Conservation (phyloP, 2,888 invertebrate genomes). For the Anodontia alba region DNA sequence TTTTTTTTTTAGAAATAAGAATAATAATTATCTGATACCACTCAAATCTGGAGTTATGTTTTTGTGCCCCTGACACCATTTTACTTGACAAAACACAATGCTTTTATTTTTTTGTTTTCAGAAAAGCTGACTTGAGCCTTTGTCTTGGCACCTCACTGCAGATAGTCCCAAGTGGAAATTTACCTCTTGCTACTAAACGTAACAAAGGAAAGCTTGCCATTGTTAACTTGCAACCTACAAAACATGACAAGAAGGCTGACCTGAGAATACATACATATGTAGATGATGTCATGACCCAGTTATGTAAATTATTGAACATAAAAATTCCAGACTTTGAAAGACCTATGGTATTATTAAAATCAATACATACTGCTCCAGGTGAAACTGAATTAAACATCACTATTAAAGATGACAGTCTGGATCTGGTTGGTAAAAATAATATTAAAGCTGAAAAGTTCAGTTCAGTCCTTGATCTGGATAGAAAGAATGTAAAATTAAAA, state of each 20-base stretch:
- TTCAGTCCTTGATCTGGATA: not conserved
- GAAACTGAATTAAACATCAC: conserved; percentile 56
- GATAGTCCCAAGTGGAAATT: conserved; percentile 97
- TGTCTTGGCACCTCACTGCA: conserved; percentile 99
- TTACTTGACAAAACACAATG: too few species aligned
- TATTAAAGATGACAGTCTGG: conserved; percentile 42
- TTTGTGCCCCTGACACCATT: too few species aligned
- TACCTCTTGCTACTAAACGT: conserved; percentile 92
- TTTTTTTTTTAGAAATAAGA: too few species aligned
- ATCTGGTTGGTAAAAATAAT: conserved; percentile 17
- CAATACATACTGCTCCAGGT: conserved; percentile 64
- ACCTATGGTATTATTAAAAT: conserved; percentile 70
- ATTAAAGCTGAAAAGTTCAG: not conserved
- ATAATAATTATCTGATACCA: too few species aligned
- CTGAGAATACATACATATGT: conserved; percentile 95
- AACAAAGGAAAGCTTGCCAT: conserved; percentile 95
- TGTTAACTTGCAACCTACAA: conserved; percentile 98
- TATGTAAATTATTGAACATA: conserved; percentile 88
- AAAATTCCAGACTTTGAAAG: conserved; percentile 90
- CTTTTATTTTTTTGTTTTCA: too few species aligned
- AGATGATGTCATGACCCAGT: conserved; percentile 89
- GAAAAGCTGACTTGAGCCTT: conserved; percentile 96
- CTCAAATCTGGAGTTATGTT: too few species aligned
- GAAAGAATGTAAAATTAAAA: not conserved
- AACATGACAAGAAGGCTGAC: conserved; percentile 97